These are phyloP conservation scores for Papilio machaon DNA, from an alignment of 1,140 invertebrate species.

Conservation along the genomic window DNA sequence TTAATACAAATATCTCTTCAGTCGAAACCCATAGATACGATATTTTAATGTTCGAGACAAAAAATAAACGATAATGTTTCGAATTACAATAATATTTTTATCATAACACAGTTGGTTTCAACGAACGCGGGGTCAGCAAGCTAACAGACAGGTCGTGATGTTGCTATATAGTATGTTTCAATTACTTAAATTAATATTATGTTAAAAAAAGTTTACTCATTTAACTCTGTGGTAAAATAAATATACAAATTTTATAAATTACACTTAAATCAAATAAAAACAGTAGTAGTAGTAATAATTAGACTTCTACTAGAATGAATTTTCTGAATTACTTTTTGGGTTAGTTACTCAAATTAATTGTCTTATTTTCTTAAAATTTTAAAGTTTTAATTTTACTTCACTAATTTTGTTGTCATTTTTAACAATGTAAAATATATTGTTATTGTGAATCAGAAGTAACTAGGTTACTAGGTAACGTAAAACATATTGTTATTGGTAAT, in stretches of 20 bases:
- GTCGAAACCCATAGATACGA: not conserved
- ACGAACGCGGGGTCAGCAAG: slow-evolving; percentile 13
- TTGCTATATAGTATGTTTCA: slow-evolving; percentile 5
- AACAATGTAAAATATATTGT: not conserved
- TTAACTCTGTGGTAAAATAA: not conserved
- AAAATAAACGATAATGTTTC: not conserved
- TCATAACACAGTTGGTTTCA: not conserved
- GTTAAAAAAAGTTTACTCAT: too few species aligned
- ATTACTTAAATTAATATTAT: not conserved
- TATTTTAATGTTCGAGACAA: not conserved
- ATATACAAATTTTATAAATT: not conserved
- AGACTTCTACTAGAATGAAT: too few species aligned
- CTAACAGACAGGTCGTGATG: not conserved
- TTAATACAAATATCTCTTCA: too few species aligned
- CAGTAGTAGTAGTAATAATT: too few species aligned
- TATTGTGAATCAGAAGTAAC: not conserved
- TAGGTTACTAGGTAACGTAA: not conserved
- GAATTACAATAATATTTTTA: not conserved
- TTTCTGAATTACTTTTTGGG: too few species aligned
- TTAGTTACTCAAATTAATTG: too few species aligned
- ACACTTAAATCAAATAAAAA: not conserved
- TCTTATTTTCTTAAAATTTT: too few species aligned
- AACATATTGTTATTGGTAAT: not conserved
- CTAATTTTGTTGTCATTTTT: not conserved
- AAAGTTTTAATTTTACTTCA: not conserved